phyloP scores from a whole-genome alignment of 1,140 invertebrate species.

The Lordiphosa clarofinis region DNA sequence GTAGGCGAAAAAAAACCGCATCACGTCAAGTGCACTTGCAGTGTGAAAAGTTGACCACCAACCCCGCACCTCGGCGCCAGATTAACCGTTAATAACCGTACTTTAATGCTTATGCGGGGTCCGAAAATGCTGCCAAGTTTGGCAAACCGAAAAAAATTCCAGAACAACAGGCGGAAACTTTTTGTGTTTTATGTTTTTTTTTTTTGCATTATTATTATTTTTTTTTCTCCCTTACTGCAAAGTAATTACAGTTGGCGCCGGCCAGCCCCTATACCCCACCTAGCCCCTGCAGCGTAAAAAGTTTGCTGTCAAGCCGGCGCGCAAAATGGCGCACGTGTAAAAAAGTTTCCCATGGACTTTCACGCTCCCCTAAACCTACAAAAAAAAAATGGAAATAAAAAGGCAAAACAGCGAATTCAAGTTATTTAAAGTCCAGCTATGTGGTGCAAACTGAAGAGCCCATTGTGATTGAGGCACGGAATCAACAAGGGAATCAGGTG shows the following conservation, averaged over 20 bases:
- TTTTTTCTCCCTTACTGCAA: slow-evolving; percentile 39
- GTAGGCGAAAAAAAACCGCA: background rate
- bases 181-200: slow-evolving; percentile 57
- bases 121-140: slow-evolving; percentile 2
- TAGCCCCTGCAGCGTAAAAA: slow-evolving; percentile 21
- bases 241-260: slow-evolving; percentile 64
- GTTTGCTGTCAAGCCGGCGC: slow-evolving; percentile 52
- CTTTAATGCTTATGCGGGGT: slow-evolving; percentile 1
- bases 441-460: background rate
- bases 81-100: slow-evolving; percentile 69
- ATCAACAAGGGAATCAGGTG: too few relatives aligned
- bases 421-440: background rate
- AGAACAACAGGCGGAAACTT: slow-evolving; percentile 65
- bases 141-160: slow-evolving; percentile 47
- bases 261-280: slow-evolving; percentile 11
- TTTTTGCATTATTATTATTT: slow-evolving; percentile 3
- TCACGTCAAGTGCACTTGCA: slow-evolving; percentile 36
- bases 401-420: slow-evolving; percentile 1
- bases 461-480: slow-evolving; percentile 3
- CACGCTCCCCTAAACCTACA: background rate
- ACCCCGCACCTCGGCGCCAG: slow-evolving; percentile 20
- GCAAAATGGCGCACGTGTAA: slow-evolving; percentile 48
- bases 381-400: slow-evolving; percentile 9
- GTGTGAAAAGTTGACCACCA: slow-evolving; percentile 24
- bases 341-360: slow-evolving; percentile 39